Evolutionary conservation across 30 jellyfish, hydroid and myxozoan genomes (phyloP), one percentile per base, ranked within the genome.

Genomic region (Hydra vulgaris): DNA sequence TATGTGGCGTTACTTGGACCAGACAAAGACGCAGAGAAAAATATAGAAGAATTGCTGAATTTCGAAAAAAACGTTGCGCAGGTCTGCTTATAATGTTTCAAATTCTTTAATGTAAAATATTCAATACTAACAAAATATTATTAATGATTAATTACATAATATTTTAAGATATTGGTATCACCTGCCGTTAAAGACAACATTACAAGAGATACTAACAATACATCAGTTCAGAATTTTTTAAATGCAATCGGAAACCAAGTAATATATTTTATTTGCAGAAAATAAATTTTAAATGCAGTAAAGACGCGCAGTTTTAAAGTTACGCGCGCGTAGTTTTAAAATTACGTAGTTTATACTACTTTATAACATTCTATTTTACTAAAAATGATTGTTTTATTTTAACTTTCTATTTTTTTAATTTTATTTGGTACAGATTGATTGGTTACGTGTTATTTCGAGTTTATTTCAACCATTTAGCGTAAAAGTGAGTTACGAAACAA

Each of bases 31-130:
- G 82, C 83, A 0, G 88, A 53, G 0, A 26, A 87, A 21, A 12
- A 17, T 25, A 21, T 79, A 81, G 71, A 40, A n/a, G 86, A 82
- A 7, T 66, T 87, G 23, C 17, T 82, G 72, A 80, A 78, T 40
- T 78, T 87, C 27, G 96, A 87, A 53, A 78, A 72, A 21, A 76
- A 77, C 40, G 24, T 87, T 17, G 79, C 66, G 16, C 74, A 76
- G 85, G 96, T 87, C 17, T 15, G 71, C n/a, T 56, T 56, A 15
- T 17, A 56, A n/a, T n/a, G n/a, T n/a, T n/a, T n/a, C n/a, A n/a
- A n/a, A n/a, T n/a, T n/a, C n/a, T n/a, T n/a, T n/a, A n/a, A n/a
- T n/a, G n/a, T n/a, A n/a, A n/a, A n/a, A n/a, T n/a, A n/a, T n/a
- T n/a, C n/a, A n/a, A n/a, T n/a, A n/a, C n/a, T n/a, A 16, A 56